Percentiles rank a stretch among this genome's conserved stretches.
Evolutionary conservation across 2,113 vertebrate species (phyloP).

Genomic region (Asarcornis scutulata): DNA sequence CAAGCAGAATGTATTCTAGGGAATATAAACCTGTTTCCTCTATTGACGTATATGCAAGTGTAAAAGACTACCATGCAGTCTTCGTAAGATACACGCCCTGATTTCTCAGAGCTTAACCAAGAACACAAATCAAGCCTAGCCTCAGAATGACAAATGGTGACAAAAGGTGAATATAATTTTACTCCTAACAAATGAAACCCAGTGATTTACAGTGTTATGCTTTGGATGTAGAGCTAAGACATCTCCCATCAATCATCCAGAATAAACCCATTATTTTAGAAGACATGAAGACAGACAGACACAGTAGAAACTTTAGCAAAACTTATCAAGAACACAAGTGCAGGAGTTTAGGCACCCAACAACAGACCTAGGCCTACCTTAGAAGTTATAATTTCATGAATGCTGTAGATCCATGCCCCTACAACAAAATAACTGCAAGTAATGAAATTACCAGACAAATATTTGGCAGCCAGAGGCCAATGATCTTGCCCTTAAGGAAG

Average conservation of each 20-base stretch:
- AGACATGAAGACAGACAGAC: neutral
- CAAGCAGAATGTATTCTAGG: neutral
- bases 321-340: neutral
- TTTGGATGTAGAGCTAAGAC: constrained; percentile 16
- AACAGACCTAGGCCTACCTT: neutral
- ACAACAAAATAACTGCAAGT: neutral
- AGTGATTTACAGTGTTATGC: constrained; percentile 57
- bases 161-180: constrained; percentile 54
- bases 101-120: constrained; percentile 6
- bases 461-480: neutral
- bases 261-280: constrained; percentile 32
- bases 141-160: constrained; percentile 51
- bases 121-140: constrained; percentile 13
- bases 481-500: neutral
- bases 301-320: neutral
- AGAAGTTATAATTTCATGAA: neutral
- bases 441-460: neutral
- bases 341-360: neutral
- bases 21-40: neutral
- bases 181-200: constrained; percentile 50
- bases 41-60: neutral
- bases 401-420: neutral
- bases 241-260: constrained; percentile 43
- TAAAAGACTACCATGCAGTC: neutral
- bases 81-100: constrained; percentile 9